Evolutionary conservation across 2,888 invertebrate species (phyloP).

Genomic region (Thysanoteuthis rhombus): DNA sequence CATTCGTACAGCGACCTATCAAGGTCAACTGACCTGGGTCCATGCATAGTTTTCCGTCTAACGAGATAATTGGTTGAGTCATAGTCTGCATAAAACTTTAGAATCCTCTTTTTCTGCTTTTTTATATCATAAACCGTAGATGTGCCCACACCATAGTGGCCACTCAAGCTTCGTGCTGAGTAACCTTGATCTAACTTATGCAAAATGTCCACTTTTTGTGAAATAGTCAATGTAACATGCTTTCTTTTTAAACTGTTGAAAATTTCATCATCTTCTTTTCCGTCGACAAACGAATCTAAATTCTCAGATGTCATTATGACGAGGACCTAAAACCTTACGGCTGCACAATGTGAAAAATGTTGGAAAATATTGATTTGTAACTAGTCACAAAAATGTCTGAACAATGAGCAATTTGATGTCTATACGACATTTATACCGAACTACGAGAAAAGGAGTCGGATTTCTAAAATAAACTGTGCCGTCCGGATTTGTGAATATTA

Average conservation of each 20-base stretch:
- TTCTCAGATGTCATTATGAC: not conserved
- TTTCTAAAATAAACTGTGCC: not conserved
- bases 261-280: not conserved
- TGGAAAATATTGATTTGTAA: not conserved
- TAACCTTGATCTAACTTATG: slow-evolving; percentile 1
- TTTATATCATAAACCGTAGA: slow-evolving; percentile 19
- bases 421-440: not conserved
- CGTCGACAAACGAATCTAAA: not conserved
- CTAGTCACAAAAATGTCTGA: not conserved
- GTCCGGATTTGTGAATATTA: slow-evolving; percentile 12
- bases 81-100: slow-evolving; percentile 1
- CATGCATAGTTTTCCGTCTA: slow-evolving; percentile 1
- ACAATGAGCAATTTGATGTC: not conserved
- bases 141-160: not conserved
- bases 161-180: not conserved
- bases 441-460: not conserved
- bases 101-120: not conserved
- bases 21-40: slow-evolving; percentile 1
- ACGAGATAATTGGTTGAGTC: not conserved
- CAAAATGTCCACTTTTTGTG: slow-evolving; percentile 14
- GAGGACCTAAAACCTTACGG: not conserved
- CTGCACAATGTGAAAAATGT: not conserved
- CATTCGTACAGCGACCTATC: slow-evolving; percentile 12
- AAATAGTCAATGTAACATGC: not conserved
- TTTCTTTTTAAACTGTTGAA: not conserved